Conservation (phyloP, 2,797 vertebrate genomes). For the Sorex maritimensis region DNA sequence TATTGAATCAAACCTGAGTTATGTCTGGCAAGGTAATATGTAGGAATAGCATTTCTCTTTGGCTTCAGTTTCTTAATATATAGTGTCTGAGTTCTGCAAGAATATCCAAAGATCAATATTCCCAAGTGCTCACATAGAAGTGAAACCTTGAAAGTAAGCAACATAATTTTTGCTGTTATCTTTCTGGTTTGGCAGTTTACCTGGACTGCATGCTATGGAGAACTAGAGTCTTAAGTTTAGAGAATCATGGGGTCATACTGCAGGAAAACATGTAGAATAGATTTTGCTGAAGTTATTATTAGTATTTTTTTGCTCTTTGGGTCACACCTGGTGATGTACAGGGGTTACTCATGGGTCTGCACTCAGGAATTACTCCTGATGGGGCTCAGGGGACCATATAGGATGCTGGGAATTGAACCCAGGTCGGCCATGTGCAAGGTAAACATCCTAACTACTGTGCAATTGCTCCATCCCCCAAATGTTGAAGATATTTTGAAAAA, state of each 20-base stretch:
- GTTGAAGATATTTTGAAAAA: neutral
- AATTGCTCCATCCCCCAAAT: too few relatives aligned
- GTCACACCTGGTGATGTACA: too few relatives aligned
- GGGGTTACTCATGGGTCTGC: too few relatives aligned
- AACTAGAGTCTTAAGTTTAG: neutral
- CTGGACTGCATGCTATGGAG: neutral
- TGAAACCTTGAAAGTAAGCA: slow-evolving; percentile 15
- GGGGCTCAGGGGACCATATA: too few relatives aligned
- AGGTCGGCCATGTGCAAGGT: too few relatives aligned
- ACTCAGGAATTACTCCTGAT: too few relatives aligned
- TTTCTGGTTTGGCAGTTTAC: neutral
- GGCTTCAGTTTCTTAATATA: slow-evolving; percentile 29
- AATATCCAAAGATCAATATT: slow-evolving; percentile 13
- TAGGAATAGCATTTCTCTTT: neutral
- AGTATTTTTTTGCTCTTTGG: too few relatives aligned
- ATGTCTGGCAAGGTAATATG: neutral
- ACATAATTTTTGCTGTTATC: neutral
- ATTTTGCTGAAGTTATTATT: neutral
- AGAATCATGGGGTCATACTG: neutral
- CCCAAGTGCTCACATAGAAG: neutral
- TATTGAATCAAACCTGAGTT: slow-evolving; percentile 17
- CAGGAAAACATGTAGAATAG: neutral
- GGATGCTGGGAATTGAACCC: too few relatives aligned
- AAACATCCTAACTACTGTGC: too few relatives aligned
- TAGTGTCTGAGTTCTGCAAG: neutral